Evolutionary conservation across 35 echinoderm and acorn worm species (phyloP), one percentile per base, ranked within the genome.

Genomic region (Holothuria glaberrima): DNA sequence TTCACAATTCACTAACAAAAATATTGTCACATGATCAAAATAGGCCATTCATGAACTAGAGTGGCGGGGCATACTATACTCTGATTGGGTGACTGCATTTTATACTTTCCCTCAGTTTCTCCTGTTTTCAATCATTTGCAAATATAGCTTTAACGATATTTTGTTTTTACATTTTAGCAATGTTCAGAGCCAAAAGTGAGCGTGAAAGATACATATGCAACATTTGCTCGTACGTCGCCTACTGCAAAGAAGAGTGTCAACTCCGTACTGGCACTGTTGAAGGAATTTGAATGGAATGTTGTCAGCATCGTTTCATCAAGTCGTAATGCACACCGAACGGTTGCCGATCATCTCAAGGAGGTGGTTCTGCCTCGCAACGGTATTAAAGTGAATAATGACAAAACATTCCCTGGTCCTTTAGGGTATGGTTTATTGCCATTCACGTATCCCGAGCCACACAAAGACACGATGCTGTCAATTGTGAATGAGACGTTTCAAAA

Each of bases 211-310:
- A 88, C 58, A 20, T 98, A 94, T 38, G 58, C 79, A 28, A 98
- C 95, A 16, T 98, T 98, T 81, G 95, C 95, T 59, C 87, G 95
- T 24, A 98, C 95, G 13, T 82, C 65, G 13, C 92, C 95, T 0
- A 94, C 92, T 3, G 80, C 81, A 13, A 72, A 72, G 28, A 82
- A 92, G 68, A 86, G 77, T 54, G 58, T 81, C 12, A 64, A 82
- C 13, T 94, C 95, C 5, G 83, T 98, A 1, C 12, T 98, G 21
- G 88, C 95, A 17, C 44, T 98, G 27, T 68, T 98, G 26, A 28
- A 88, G 61, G 59, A 98, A 29, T 98, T 94, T 79, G 20, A 90
- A 14, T 98, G 95, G 95, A 80, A 88, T 1, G 65, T 89, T n/a
- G 93, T 98, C 3, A 94, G 63, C 20, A 89, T 98, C 3, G 87